A percentile compares a stretch with the other conserved stretches of the same genome.
These are phyloP conservation scores for Acronicta alni DNA, from an alignment of 2,888 invertebrate genomes.

Conservation along the genomic window DNA sequence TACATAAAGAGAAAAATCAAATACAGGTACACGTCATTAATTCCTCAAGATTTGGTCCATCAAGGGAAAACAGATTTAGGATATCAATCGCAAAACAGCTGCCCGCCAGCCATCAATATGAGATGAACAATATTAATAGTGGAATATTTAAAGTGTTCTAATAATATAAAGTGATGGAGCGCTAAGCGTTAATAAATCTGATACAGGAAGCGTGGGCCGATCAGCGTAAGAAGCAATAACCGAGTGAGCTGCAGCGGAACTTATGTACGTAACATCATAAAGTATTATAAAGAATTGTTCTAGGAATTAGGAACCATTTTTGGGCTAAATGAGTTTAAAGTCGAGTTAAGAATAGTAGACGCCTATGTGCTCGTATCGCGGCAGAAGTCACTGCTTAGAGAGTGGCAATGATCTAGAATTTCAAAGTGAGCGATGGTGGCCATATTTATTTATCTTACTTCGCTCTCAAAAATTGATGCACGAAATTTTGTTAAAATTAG, in stretches of 20 bases:
- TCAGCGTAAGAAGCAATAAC: constrained; percentile 45
- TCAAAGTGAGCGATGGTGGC: no score
- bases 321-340: constrained; percentile 13
- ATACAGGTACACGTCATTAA: neutral
- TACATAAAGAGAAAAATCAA: neutral
- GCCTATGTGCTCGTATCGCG: no score
- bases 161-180: constrained; percentile 50
- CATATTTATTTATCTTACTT: no score
- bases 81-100: constrained; percentile 14
- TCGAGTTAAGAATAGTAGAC: no score
- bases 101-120: constrained; percentile 32
- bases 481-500: no score
- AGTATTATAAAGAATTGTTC: constrained; percentile 33
- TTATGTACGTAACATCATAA: constrained; percentile 37
- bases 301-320: constrained; percentile 27
- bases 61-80: constrained; percentile 7
- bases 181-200: constrained; percentile 53
- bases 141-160: constrained; percentile 55
- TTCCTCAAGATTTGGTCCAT: constrained; percentile 16
- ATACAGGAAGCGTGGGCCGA: constrained; percentile 54
- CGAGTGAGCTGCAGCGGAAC: constrained; percentile 46
- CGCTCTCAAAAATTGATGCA: no score
- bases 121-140: constrained; percentile 41
- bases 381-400: no score
- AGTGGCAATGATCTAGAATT: no score